A percentile compares a stretch with the other conserved stretches of the same genome.
These are phyloP conservation scores for Oscheius sp. DNA, from an alignment of 2,888 invertebrate species.

Conservation along the genomic window DNA sequence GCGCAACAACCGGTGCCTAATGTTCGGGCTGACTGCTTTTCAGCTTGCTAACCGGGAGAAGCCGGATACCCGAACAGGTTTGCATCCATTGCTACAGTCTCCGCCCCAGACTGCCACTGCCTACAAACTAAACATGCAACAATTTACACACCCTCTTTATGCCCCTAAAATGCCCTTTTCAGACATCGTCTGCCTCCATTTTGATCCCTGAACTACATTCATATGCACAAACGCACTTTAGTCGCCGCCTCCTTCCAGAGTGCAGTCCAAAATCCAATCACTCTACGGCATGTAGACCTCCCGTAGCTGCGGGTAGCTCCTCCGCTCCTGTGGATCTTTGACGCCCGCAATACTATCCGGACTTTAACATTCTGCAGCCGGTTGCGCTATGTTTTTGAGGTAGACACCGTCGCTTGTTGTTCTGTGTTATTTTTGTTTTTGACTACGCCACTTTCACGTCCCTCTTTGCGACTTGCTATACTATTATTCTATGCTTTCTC, in stretches of 20 bases:
- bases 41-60: slow-evolving; percentile 9
- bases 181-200: not conserved
- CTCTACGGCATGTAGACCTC: slow-evolving; percentile 26
- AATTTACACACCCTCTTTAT: slow-evolving; percentile 3
- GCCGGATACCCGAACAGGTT: slow-evolving; percentile 33
- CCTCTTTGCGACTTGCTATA: slow-evolving; percentile 8
- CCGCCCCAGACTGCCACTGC: slow-evolving; percentile 20
- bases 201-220: slow-evolving; percentile 1
- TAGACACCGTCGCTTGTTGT: slow-evolving; percentile 27
- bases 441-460: slow-evolving; percentile 14
- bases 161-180: not conserved
- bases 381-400: slow-evolving; percentile 30
- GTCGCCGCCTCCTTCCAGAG: slow-evolving; percentile 29
- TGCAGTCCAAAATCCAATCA: slow-evolving; percentile 35
- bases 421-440: slow-evolving; percentile 35
- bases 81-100: slow-evolving; percentile 21
- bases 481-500: not conserved
- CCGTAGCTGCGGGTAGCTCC: slow-evolving; percentile 16
- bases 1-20: not conserved
- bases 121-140: slow-evolving; percentile 30
- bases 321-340: slow-evolving; percentile 12
- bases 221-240: slow-evolving; percentile 34
- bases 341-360: slow-evolving; percentile 6
- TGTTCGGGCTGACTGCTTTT: slow-evolving; percentile 22
- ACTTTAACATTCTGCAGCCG: not conserved